Conservation (phyloP, 1,140 invertebrate genomes). For the Anoplophora glabripennis region DNA sequence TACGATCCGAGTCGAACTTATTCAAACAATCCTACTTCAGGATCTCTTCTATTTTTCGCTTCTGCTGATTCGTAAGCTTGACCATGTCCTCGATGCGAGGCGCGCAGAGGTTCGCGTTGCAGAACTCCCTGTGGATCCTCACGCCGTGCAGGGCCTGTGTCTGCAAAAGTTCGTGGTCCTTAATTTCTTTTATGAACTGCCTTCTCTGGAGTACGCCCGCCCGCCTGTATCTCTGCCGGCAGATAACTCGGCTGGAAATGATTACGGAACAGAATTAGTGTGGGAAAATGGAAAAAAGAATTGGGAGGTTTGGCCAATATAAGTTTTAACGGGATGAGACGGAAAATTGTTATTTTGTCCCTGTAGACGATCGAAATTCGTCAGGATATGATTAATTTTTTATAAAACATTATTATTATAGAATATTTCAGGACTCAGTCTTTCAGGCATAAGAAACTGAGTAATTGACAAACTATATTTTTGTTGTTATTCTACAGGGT, state of each 20-base stretch:
- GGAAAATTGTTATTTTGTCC: too few species aligned
- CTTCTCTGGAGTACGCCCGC: conserved; percentile 30
- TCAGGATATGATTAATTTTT: too few species aligned
- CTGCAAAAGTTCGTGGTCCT: conserved; percentile 39
- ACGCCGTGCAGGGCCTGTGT: conserved; percentile 41
- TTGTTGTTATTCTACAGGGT: too few species aligned
- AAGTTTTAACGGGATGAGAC: too few species aligned
- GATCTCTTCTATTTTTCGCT: conserved; percentile 21
- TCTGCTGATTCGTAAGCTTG: conserved; percentile 28
- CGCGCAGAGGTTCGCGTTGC: conserved; percentile 34
- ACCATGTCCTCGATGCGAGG: conserved; percentile 32
- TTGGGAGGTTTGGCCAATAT: too few species aligned
- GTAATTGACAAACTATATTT: too few species aligned
- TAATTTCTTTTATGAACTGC: conserved; percentile 42
- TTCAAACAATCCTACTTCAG: conserved; percentile 3
- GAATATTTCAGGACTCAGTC: too few species aligned
- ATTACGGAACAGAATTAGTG: background rate
- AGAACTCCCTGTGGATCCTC: conserved; percentile 42
- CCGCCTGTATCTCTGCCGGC: conserved; percentile 40
- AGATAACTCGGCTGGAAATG: conserved; percentile 43
- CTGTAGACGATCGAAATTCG: too few species aligned
- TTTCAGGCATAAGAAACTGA: too few species aligned
- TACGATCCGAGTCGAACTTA: background rate
- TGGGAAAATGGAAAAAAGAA: too few species aligned
- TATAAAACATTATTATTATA: too few species aligned